Base-by-base conservation (phyloP, 2,888 invertebrate genomes). In the Leptopilina drosophilae region DNA sequence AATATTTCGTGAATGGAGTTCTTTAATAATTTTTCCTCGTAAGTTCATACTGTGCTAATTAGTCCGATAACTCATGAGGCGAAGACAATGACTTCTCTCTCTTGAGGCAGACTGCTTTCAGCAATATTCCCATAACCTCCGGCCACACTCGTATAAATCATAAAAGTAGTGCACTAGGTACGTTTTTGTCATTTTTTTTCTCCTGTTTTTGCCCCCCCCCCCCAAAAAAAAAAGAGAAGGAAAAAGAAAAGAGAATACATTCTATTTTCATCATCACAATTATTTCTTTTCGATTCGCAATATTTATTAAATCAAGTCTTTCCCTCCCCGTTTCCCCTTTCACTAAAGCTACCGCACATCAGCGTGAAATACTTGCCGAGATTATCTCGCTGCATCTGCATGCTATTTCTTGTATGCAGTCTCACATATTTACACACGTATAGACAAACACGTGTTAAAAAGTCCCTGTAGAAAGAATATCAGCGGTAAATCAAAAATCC, bases 21-120 rank as follows among this genome's bases (percentile, higher is more conserved):
- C 86, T 83, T 85, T 85, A 83, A 84, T 76, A 81, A 82, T 86
- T 86, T 33, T 33, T 86, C 83, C 83, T 85, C 84, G 82, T 86
- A 84, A 82, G 78, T 46, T 76, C 83, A 85, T 86, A 85, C 81
- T 83, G 83, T 85, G 83, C 80, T 86, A 84, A 83, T 86, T 86
- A 85, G 83, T 77, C 67, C 75, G 86, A 86, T 86, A 84, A 86
- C 82, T 82, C 80, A 69, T 69, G 80, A 82, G 81, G 73, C 80
- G 76, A 78, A 80, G 81, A 87, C 84, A 87, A 87, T 84, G 81
- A 64, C 46, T 81, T 56, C 87, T 86, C 20, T 20, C 85, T 87
- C 86, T 87, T 87, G 83, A 81, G 77, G 69, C 65, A 64, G 64
- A 64, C 80, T 69, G 26, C 67, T 12, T 67, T 76, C 20, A 49